Percentiles rank a stretch among this genome's conserved stretches.
Conservation (phyloP, 1,140 invertebrate genomes). For the Drosophila mojavensis region DNA sequence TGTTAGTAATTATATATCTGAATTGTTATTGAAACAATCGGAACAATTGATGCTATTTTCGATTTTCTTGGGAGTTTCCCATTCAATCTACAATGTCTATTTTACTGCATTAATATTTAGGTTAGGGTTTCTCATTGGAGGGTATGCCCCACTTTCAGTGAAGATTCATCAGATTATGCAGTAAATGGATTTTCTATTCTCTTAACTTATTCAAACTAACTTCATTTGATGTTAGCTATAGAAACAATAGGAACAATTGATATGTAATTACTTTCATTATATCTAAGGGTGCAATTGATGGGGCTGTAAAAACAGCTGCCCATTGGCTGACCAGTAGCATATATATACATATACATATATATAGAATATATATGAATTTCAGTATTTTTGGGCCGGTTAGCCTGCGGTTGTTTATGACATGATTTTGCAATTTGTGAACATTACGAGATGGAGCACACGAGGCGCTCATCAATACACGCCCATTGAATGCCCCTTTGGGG, state of each 20-base stretch:
- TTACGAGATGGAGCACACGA: constrained; percentile 60
- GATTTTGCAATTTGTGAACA: constrained; percentile 77
- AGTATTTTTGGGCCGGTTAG: constrained; percentile 40
- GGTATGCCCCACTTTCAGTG: no score
- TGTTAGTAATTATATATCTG: no score
- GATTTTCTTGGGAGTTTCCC: no score
- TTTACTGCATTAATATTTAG: background rate
- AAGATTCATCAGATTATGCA: no score
- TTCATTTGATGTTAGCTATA: no score
- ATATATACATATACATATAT: background rate
- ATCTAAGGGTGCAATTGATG: constrained; percentile 1
- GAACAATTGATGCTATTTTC: no score
- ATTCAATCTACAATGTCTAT: background rate
- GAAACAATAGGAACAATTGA: no score
- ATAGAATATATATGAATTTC: background rate
- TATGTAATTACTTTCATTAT: no score
- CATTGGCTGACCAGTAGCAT: constrained; percentile 6
- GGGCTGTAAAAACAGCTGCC: constrained; percentile 49
- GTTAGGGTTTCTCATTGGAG: no score
- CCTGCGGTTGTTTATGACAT: constrained; percentile 70
- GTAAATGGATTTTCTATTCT: no score
- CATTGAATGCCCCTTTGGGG: constrained; percentile 55
- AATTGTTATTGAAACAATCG: no score
- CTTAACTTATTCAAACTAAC: no score
- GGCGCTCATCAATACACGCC: constrained; percentile 15